phyloP scores from a whole-genome alignment of 2,888 invertebrate genomes.

The Nymphalis c-album region DNA sequence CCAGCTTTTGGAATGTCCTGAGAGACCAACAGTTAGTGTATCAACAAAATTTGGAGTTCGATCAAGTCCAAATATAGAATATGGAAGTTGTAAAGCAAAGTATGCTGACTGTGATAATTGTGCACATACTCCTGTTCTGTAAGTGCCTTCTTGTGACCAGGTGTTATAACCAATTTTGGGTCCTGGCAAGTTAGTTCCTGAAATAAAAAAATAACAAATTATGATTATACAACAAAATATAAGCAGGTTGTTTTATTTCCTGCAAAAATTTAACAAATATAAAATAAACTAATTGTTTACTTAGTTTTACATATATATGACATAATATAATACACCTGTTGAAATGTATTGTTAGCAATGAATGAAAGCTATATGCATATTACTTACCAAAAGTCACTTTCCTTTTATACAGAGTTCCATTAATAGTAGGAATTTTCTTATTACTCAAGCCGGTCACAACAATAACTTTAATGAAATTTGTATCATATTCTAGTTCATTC shows the following conservation, averaged over 20 bases:
- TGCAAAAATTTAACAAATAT: background rate
- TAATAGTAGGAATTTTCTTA: conserved; percentile 85
- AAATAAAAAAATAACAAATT: conserved; percentile 39
- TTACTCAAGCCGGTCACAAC: conserved; percentile 92
- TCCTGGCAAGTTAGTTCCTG: conserved; percentile 93
- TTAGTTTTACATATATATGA: too few relatives aligned
- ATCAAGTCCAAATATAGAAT: conserved; percentile 97
- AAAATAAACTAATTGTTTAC: too few relatives aligned
- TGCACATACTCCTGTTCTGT: conserved; percentile 89
- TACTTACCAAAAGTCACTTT: conserved; percentile 87
- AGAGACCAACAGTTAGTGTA: conserved; percentile 89
- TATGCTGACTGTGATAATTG: conserved; percentile 96
- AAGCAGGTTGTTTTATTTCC: background rate
- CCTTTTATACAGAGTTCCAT: conserved; percentile 88
- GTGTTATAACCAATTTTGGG: conserved; percentile 93
- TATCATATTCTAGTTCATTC: conserved; percentile 95
- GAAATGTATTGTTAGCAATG: background rate
- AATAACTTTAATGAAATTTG: conserved; percentile 97
- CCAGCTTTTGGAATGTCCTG: conserved; percentile 88
- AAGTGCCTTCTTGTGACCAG: conserved; percentile 92
- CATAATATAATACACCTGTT: too few relatives aligned
- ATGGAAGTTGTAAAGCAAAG: conserved; percentile 96
- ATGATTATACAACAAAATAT: conserved; percentile 8
- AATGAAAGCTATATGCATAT: too few relatives aligned
- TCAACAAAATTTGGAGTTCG: conserved; percentile 99